These are phyloP conservation scores for Oenanthe oenanthe DNA, from an alignment of 2,113 vertebrate genomes.

Conservation along the genomic window DNA sequence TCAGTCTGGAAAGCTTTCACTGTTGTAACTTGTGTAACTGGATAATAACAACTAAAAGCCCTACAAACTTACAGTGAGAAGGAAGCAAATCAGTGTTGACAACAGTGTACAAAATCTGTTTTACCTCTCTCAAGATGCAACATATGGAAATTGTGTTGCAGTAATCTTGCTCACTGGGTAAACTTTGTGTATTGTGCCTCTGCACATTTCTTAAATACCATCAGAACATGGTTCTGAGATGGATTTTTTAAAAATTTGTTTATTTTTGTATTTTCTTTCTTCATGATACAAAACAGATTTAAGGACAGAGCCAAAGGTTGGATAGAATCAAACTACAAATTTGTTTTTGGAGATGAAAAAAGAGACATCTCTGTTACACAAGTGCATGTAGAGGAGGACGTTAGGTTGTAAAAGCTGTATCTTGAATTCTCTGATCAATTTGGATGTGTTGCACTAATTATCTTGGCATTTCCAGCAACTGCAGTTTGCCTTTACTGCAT, in stretches of 20 bases:
- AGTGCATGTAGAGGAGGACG: background rate
- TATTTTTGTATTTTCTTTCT: background rate
- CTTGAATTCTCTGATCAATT: background rate
- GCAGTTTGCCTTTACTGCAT: background rate
- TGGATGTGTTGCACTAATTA: background rate
- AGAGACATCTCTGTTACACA: background rate
- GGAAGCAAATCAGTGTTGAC: background rate
- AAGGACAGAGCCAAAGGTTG: background rate
- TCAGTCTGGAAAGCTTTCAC: background rate
- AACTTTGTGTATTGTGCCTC: background rate
- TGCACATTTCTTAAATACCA: background rate
- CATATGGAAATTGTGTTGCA: fast-evolving
- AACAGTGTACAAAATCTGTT: background rate
- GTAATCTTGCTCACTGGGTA: background rate
- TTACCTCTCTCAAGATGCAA: background rate
- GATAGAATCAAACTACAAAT: background rate
- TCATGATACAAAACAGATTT: background rate
- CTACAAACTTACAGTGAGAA: background rate
- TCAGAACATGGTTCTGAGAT: background rate
- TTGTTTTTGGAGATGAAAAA: background rate
- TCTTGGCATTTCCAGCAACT: background rate
- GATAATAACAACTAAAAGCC: background rate
- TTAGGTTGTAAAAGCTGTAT: background rate
- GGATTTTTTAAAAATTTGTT: background rate
- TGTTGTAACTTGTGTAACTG: background rate